A percentile compares a stretch with the other conserved stretches of the same genome.
Conservation (phyloP, 2,797 vertebrate genomes). For the Garrulus glandarius region DNA sequence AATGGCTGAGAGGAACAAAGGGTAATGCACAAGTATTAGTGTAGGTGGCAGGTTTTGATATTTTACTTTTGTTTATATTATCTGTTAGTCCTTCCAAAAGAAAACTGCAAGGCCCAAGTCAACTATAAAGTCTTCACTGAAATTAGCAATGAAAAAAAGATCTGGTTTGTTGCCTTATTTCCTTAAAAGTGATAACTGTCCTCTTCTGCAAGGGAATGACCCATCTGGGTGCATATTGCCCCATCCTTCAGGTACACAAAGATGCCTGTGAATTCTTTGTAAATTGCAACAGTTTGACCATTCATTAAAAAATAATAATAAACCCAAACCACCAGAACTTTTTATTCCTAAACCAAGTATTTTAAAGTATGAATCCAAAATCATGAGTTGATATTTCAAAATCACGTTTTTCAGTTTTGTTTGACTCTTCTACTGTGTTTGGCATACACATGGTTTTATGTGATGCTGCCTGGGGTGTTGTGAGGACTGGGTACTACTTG, state of each 20-base stretch:
- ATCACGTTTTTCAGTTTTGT: background rate
- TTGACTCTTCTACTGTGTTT: background rate
- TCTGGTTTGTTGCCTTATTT: background rate
- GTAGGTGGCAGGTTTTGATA: background rate
- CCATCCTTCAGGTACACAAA: background rate
- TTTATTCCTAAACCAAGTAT: background rate
- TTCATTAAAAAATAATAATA: background rate
- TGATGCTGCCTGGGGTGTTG: background rate
- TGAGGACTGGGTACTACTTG: background rate
- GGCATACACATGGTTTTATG: background rate
- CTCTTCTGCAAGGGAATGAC: background rate
- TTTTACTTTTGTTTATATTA: background rate
- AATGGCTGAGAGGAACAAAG: background rate
- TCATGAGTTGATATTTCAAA: background rate
- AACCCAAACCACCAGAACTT: background rate
- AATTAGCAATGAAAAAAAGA: background rate
- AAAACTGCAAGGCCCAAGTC: background rate
- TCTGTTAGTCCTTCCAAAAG: background rate
- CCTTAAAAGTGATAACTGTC: background rate
- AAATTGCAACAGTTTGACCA: background rate
- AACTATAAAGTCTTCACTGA: background rate
- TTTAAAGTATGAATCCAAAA: background rate
- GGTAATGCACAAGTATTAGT: fast-evolving
- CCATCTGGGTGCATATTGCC: background rate
- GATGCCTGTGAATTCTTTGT: background rate